Conservation (phyloP, 2,888 invertebrate species). For the Dolichopus griseipennis region DNA sequence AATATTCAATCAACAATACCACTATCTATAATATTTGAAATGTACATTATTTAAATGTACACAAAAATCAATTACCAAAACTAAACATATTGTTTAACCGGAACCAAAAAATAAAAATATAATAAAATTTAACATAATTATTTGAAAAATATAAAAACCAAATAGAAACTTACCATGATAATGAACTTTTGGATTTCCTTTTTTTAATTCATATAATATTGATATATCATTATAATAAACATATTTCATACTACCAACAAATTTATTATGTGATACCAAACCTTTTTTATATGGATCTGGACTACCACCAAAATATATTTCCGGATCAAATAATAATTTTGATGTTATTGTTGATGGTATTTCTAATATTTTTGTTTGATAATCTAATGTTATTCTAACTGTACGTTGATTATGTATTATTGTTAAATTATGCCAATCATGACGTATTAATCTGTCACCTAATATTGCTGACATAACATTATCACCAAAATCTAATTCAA, state of each 20-base stretch:
- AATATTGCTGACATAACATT: slow-evolving; percentile 60
- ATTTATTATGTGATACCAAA: slow-evolving; percentile 71
- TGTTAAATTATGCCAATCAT: slow-evolving; percentile 84
- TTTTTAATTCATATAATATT: slow-evolving; percentile 77
- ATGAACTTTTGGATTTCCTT: slow-evolving; percentile 76
- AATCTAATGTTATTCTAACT: slow-evolving; percentile 67
- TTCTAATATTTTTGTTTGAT: slow-evolving; percentile 59
- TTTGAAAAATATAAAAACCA: too few species aligned
- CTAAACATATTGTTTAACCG: too few species aligned
- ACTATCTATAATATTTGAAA: too few species aligned
- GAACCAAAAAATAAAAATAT: too few species aligned
- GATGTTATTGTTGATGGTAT: slow-evolving; percentile 50
- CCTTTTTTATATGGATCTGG: slow-evolving; percentile 75
- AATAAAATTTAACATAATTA: too few species aligned
- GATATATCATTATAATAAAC: slow-evolving; percentile 90
- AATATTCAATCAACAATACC: too few species aligned
- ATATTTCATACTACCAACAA: slow-evolving; percentile 81
- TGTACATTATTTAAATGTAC: too few species aligned
- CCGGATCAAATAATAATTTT: slow-evolving; percentile 82
- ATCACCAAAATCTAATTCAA: slow-evolving; percentile 82
- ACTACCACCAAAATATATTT: slow-evolving; percentile 86
- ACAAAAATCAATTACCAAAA: too few species aligned
- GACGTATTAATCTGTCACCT: slow-evolving; percentile 61
- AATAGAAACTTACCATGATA: slow-evolving; percentile 49
- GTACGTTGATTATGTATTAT: slow-evolving; percentile 68